Percentiles rank a stretch among this genome's conserved stretches.
Evolutionary conservation across 2,113 vertebrate species (phyloP).

Genomic region (Mustelus asterias): DNA sequence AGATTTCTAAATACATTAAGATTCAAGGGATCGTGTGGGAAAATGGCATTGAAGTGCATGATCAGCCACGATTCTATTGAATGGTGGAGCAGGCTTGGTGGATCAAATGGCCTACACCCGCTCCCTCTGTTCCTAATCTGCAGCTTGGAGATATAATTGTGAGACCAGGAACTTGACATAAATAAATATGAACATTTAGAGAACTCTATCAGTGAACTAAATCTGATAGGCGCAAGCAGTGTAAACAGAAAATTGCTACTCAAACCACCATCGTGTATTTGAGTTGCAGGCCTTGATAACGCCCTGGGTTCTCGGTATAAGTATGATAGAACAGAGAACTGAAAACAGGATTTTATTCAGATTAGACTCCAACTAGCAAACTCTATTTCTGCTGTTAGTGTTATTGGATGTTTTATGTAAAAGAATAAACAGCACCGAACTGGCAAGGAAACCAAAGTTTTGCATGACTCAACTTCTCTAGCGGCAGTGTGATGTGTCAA

Average conservation of each 20-base stretch:
- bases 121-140: too few relatives aligned
- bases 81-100: too few relatives aligned
- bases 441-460: not conserved
- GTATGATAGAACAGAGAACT: not conserved
- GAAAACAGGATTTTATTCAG: not conserved
- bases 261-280: not conserved
- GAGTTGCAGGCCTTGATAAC: not conserved
- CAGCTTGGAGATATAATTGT: not conserved
- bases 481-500: not conserved
- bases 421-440: not conserved
- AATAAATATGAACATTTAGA: not conserved
- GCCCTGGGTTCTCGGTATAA: not conserved
- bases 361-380: not conserved
- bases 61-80: too few relatives aligned
- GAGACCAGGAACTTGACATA: not conserved
- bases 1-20: too few relatives aligned
- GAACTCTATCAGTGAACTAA: not conserved
- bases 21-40: too few relatives aligned
- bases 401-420: too few relatives aligned
- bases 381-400: not conserved
- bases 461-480: conserved; percentile 10
- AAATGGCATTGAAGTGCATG: too few relatives aligned
- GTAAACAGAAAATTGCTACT: not conserved
- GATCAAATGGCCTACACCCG: too few relatives aligned
- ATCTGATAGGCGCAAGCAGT: not conserved